Evolutionary conservation across 2,888 invertebrate species (phyloP), one percentile per base, ranked within the genome.

Genomic region (Morpho achilles): DNA sequence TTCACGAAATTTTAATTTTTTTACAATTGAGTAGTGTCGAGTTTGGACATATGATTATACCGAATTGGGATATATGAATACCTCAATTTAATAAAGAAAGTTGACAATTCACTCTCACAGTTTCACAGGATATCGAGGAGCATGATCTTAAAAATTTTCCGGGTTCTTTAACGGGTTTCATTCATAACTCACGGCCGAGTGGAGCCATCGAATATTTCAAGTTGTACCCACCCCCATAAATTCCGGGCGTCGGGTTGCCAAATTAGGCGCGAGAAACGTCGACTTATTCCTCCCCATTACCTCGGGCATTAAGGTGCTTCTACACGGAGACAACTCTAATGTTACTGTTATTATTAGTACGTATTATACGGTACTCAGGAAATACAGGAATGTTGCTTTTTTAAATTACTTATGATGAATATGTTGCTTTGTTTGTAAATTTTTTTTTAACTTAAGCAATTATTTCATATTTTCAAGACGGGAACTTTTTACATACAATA

Each of bases 181-280:
- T 90, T 88, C 90, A 90, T 90, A 90, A 90, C 88, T 88, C 85
- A 87, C 87, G 87, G 87, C 67, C 84, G 88, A 89, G 84, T 83
- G 86, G 84, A 86, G 82, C 84, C 81, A 87, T 87, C 89, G 84
- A 89, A 89, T 88, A 88, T 90, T 90, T 87, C 88, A 88, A 82
- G 80, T 83, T 79, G 84, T 79, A 82, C 80, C 75, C 82, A 78
- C 78, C 84, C 80, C 83, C 76, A 89, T 90, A 90, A 89, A 90
- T 90, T 90, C 89, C 88, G 84, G 82, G 87, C 85, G 86, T 87
- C 88, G 87, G 86, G 85, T 82, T 88, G 89, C 89, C 88, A 90
- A 90, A 89, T 90, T 89, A 89, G 89, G 89, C 89, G 89, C 82
- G 81, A 88, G 87, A 77, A 85, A 79, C 77, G 81, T 75, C 84